These are phyloP conservation scores for Mustela nigripes DNA, from an alignment of 2,113 vertebrate species.

Conservation along the genomic window DNA sequence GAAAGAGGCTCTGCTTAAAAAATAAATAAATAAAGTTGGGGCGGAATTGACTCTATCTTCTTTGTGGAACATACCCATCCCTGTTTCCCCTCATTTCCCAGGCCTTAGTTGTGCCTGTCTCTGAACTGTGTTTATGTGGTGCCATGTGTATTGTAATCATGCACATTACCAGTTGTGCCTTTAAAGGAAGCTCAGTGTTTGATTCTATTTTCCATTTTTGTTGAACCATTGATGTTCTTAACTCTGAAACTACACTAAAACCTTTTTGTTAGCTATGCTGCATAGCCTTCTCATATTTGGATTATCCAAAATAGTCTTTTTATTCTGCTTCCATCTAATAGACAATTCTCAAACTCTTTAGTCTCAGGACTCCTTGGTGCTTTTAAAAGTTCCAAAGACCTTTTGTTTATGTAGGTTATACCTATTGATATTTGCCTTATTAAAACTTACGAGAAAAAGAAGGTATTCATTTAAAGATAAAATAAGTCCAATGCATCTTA, in stretches of 20 bases:
- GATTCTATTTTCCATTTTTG: constrained; percentile 13
- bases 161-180: neutral
- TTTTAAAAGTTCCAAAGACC: constrained; percentile 7
- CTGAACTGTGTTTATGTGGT: neutral
- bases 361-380: neutral
- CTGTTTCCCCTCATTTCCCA: neutral
- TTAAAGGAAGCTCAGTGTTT: constrained; percentile 40
- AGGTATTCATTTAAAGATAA: constrained; percentile 19
- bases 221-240: neutral
- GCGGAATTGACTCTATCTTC: neutral
- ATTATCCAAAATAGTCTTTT: neutral
- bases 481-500: neutral
- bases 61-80: neutral
- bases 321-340: constrained; percentile 17
- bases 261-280: neutral
- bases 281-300: neutral
- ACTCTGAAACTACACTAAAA: constrained; percentile 15
- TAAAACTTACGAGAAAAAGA: neutral
- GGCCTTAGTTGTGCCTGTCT: neutral
- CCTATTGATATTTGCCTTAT: constrained; percentile 13
- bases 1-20: neutral
- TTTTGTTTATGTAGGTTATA: neutral
- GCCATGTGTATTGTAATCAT: neutral
- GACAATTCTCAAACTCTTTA: neutral
- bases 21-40: neutral